Evolutionary conservation across 2,797 vertebrate species (phyloP).

Genomic region (Smutsia gigantea): DNA sequence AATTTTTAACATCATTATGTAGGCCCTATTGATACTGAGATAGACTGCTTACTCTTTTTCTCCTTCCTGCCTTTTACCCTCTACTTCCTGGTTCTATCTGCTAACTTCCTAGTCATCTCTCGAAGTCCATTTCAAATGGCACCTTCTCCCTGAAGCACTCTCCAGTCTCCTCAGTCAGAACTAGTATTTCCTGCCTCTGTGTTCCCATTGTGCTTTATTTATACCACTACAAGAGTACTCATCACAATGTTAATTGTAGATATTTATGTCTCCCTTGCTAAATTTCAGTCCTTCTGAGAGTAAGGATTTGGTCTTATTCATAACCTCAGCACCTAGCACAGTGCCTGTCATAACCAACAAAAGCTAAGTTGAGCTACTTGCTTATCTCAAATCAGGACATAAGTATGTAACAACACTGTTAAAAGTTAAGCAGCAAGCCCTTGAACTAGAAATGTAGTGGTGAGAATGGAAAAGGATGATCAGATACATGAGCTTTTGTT

Average conservation of each 20-base stretch:
- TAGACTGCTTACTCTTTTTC: not conserved
- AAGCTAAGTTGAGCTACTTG: not conserved
- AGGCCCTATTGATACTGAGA: not conserved
- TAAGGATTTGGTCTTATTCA: not conserved
- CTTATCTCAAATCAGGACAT: not conserved
- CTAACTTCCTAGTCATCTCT: not conserved
- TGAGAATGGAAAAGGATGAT: not conserved
- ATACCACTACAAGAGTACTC: not conserved
- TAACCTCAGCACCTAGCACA: not conserved
- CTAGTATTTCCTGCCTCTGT: not conserved
- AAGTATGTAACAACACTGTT: not conserved
- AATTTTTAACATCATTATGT: not conserved
- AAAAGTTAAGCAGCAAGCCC: not conserved
- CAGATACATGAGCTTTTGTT: not conserved
- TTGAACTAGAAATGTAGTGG: not conserved
- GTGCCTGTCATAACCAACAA: not conserved
- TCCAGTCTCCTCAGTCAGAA: not conserved
- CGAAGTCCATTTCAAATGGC: not conserved
- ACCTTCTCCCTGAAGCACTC: not conserved
- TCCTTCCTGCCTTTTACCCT: not conserved
- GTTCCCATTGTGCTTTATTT: not conserved
- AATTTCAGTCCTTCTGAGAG: not conserved
- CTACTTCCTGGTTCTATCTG: not conserved
- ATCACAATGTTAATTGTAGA: not conserved
- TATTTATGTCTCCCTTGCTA: not conserved